phyloP scores from a whole-genome alignment of 2,113 vertebrate species.

The Oncorhynchus clarkii region DNA sequence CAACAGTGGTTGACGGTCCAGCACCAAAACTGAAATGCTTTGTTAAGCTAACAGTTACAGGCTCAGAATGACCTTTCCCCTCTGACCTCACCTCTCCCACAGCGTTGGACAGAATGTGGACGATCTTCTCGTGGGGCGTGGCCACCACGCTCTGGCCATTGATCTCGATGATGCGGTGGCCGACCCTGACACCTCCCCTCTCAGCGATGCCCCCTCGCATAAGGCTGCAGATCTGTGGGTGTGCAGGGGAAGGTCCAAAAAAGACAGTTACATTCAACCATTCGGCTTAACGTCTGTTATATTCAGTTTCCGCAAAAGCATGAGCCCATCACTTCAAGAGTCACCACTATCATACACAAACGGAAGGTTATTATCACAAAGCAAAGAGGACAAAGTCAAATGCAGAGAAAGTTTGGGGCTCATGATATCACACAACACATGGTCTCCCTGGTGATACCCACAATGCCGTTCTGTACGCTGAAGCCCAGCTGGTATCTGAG shows the following conservation, averaged over 20 bases:
- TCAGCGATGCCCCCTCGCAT: slow-evolving; percentile 97
- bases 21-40: no score
- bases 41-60: no score
- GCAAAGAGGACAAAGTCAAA: background rate
- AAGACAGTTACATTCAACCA: no score
- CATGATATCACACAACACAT: background rate
- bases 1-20: no score
- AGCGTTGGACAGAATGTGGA: slow-evolving; percentile 93
- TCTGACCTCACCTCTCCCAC: slow-evolving; percentile 74
- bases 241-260: slow-evolving; percentile 3
- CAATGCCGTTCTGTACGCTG: slow-evolving; percentile 97
- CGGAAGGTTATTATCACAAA: no score
- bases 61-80: background rate
- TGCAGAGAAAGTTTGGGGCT: no score
- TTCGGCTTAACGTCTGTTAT: no score
- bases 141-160: slow-evolving; percentile 96
- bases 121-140: slow-evolving; percentile 94
- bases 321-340: no score
- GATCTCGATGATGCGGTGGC: slow-evolving; percentile 97
- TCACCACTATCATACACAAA: no score
- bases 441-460: slow-evolving; percentile 67
- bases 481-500: slow-evolving; percentile 95
- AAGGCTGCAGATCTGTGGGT: slow-evolving; percentile 91
- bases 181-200: slow-evolving; percentile 92
- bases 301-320: no score